These are phyloP conservation scores for Fragum sueziense DNA, from an alignment of 2,888 invertebrate genomes.

Conservation along the genomic window DNA sequence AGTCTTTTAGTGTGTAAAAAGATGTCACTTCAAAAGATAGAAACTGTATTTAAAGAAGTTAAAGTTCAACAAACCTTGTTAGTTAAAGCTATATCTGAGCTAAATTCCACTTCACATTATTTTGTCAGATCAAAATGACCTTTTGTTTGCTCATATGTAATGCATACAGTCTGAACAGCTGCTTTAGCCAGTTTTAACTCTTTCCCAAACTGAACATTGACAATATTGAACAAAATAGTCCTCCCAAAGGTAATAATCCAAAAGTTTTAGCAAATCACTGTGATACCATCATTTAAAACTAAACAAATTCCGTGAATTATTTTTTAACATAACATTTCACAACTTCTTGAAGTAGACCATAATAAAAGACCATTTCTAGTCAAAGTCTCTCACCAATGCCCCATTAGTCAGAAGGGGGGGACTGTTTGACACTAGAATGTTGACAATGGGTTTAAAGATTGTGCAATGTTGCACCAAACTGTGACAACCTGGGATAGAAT, in stretches of 20 bases:
- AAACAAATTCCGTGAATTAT: no score
- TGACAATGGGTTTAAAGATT: slow-evolving; percentile 24
- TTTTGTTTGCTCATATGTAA: background rate
- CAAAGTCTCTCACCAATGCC: background rate
- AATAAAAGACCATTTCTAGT: background rate
- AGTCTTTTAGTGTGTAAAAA: no score
- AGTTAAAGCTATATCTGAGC: background rate
- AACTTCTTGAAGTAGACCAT: no score
- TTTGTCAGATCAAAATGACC: background rate
- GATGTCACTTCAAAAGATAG: no score
- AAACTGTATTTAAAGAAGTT: no score
- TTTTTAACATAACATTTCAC: no score
- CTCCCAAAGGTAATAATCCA: no score
- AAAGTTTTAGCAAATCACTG: no score
- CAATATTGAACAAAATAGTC: no score
- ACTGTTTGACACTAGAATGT: background rate
- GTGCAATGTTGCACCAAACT: slow-evolving; percentile 40
- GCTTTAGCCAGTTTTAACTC: no score
- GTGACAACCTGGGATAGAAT: slow-evolving; percentile 29
- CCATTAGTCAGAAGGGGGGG: background rate
- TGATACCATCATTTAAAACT: no score
- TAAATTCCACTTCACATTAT: background rate
- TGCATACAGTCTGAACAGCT: background rate
- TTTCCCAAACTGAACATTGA: no score
- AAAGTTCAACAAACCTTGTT: background rate